Conservation (phyloP, 1,140 invertebrate genomes). For the Drosophila suzukii region DNA sequence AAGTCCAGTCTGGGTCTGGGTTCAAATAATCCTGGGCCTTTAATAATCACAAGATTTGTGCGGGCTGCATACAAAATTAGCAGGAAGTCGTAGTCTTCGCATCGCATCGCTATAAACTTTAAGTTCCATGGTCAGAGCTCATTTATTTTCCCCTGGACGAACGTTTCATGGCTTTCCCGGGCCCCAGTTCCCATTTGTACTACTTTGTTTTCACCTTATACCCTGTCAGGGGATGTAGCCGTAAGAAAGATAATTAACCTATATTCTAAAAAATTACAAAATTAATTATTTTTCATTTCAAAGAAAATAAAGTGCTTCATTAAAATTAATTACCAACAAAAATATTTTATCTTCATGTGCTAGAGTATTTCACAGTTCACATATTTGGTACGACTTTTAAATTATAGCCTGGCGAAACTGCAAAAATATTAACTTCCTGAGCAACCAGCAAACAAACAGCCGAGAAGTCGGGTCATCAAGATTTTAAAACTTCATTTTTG, state of each 20-base stretch:
- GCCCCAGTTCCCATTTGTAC: conserved; percentile 16
- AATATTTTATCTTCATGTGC: neutral
- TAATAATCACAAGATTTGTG: conserved; percentile 80
- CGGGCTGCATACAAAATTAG: conserved; percentile 74
- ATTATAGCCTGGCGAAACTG: conserved; percentile 62
- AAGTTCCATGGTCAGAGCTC: conserved; percentile 41
- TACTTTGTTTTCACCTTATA: conserved; percentile 15
- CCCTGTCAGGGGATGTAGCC: neutral
- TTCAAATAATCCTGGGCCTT: conserved; percentile 50
- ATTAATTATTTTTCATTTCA: too few relatives aligned
- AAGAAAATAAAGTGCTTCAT: neutral
- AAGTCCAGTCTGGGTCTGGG: conserved; percentile 23
- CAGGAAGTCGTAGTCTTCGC: conserved; percentile 4
- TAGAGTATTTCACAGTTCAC: neutral
- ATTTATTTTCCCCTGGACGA: conserved; percentile 66
- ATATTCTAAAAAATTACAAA: neutral
- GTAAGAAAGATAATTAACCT: neutral
- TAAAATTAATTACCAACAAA: neutral
- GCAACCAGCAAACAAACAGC: conserved; percentile 19
- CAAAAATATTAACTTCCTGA: conserved; percentile 69
- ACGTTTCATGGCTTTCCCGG: conserved; percentile 21
- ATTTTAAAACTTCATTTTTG: conserved; percentile 57
- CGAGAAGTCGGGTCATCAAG: conserved; percentile 19
- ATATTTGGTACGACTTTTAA: conserved; percentile 34
- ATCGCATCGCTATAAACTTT: conserved; percentile 28